Evolutionary conservation across 64 coral and sea anemone genomes (phyloP).

Genomic region (Platygyra sinensis): DNA sequence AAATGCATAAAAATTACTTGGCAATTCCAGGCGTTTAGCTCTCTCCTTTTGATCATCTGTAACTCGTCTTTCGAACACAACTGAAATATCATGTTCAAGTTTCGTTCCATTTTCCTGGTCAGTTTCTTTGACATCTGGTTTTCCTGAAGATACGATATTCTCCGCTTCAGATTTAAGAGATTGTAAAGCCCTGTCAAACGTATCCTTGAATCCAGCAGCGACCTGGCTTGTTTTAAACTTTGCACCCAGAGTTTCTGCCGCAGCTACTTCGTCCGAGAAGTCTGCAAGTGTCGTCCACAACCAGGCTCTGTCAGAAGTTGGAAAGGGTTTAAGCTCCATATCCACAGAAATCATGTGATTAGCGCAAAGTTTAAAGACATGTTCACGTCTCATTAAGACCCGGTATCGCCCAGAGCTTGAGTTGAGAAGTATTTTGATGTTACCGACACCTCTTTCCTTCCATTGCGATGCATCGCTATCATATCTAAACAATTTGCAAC

Average conservation of each 20-base stretch:
- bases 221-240: constrained; percentile 66
- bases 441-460: constrained; percentile 93
- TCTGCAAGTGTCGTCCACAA: constrained; percentile 91
- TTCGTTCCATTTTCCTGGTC: neutral
- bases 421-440: constrained; percentile 81
- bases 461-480: constrained; percentile 68
- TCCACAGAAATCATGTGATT: constrained; percentile 82
- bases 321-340: constrained; percentile 79
- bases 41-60: constrained; percentile 41
- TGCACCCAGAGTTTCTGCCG: constrained; percentile 72
- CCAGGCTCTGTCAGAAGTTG: constrained; percentile 77
- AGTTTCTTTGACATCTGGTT: neutral
- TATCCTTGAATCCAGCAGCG: constrained; percentile 72
- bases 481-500: constrained; percentile 79
- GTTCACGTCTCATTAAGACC: constrained; percentile 89
- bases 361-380: constrained; percentile 82
- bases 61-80: constrained; percentile 13
- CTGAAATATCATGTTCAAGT: neutral
- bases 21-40: neutral
- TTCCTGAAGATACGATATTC: neutral
- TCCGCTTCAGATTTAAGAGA: neutral
- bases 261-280: constrained; percentile 70
- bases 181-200: constrained; percentile 52
- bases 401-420: constrained; percentile 24
- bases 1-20: constrained; percentile 29